phyloP scores from a whole-genome alignment of 2,113 vertebrate species.

The Mormyrus iriodes region DNA sequence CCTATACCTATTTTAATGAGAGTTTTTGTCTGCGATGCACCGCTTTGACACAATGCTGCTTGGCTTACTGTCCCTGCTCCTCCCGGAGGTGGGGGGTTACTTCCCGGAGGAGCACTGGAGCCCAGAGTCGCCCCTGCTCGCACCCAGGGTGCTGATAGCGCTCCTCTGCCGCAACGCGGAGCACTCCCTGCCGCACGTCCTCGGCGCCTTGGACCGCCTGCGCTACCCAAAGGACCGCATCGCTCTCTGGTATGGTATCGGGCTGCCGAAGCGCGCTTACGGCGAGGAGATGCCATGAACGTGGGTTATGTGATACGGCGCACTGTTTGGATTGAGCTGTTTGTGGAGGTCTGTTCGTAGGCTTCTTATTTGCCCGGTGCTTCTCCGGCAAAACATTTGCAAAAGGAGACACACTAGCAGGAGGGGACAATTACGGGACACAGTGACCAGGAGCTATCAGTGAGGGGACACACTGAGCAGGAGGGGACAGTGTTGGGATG shows the following conservation, averaged over 20 bases:
- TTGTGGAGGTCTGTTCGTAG: not conserved
- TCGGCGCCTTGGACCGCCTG: conserved; percentile 73
- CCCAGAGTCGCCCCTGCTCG: conserved; percentile 73
- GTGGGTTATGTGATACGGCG: no score
- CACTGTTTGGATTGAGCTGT: no score
- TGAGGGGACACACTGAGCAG: not conserved
- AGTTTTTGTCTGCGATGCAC: not conserved
- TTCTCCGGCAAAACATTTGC: not conserved
- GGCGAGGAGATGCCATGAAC: no score
- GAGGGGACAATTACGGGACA: not conserved
- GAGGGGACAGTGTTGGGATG: not conserved
- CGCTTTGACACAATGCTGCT: not conserved
- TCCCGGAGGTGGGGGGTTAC: conserved; percentile 50
- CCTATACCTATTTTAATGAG: not conserved
- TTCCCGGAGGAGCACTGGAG: conserved; percentile 85
- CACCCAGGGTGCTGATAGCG: conserved; percentile 71
- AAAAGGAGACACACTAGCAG: not conserved
- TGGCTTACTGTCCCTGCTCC: not conserved
- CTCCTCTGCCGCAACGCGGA: conserved; percentile 79
- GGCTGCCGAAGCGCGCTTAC: not conserved
- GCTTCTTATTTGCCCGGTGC: not conserved
- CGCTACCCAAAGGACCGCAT: conserved; percentile 77
- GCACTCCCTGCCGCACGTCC: conserved; percentile 72
- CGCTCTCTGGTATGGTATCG: conserved; percentile 72
- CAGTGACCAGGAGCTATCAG: not conserved